Evolutionary conservation across 2,888 invertebrate species (phyloP).

Genomic region (Willowsia nigromaculata): DNA sequence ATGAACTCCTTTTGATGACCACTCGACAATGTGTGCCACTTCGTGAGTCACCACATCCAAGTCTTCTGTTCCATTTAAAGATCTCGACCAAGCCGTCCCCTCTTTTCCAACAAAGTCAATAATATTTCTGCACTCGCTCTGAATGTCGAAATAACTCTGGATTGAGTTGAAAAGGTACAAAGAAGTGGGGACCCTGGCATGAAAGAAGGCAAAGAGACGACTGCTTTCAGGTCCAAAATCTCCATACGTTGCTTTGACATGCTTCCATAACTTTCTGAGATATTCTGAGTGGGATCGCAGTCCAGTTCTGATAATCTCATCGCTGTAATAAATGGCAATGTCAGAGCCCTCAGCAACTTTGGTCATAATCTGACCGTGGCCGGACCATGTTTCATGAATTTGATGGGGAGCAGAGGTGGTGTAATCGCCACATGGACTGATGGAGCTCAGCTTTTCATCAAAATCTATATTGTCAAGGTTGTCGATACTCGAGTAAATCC

Average conservation of each 20-base stretch:
- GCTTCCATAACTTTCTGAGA: conserved; percentile 60
- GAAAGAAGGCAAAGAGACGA: conserved; percentile 60
- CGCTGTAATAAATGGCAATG: conserved; percentile 60
- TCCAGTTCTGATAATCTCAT: conserved; percentile 39
- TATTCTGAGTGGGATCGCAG: conserved; percentile 36
- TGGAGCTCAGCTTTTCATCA: conserved; percentile 16
- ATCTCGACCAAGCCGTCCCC: neutral
- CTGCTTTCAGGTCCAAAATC: conserved; percentile 70
- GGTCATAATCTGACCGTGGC: conserved; percentile 54
- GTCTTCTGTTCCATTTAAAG: conserved; percentile 40
- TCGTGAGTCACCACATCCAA: conserved; percentile 74
- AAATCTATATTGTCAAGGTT: conserved; percentile 37
- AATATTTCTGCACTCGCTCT: conserved; percentile 68
- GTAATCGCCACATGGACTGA: conserved; percentile 57
- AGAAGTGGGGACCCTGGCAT: conserved; percentile 26
- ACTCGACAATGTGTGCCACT: conserved; percentile 75
- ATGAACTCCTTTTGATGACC: conserved; percentile 66
- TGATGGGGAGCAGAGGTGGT: neutral
- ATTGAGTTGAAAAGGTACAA: conserved; percentile 10
- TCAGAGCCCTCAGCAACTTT: conserved; percentile 58
- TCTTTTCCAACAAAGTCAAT: conserved; percentile 51
- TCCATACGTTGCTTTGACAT: conserved; percentile 70
- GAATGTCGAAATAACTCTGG: conserved; percentile 61
- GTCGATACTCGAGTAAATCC: neutral
- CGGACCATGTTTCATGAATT: conserved; percentile 58